Evolutionary conservation across 2,113 vertebrate species (phyloP), one percentile per base, ranked within the genome.

Genomic region (Myotis yumanensis): DNA sequence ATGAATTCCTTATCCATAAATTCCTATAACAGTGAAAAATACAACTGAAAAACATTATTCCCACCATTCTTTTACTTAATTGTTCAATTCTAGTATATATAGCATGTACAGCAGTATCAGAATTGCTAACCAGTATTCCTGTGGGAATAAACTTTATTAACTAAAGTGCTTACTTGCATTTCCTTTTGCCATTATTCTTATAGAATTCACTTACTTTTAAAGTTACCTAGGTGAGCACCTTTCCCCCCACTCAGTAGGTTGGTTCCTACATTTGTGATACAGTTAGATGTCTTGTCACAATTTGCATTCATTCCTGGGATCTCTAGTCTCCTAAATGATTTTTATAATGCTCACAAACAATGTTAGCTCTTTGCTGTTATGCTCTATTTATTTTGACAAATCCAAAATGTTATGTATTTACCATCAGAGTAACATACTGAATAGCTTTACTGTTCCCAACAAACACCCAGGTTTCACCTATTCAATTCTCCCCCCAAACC

Each of bases 121-220:
- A 72, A 86, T 43, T 90, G 25, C 23, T 51, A 75, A 51, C 32
- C 17, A 54, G n/a, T 69, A 37, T 3, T 43, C 2, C 18, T 64
- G 51, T 72, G 20, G 35, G 25, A 76, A 79, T 14, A 57, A 77
- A 30, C 16, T 54, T 79, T 66, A 83, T 28, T 25, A 68, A 25
- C 66, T 64, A 25, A 69, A 35, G 32, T 51, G 69, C 4, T 86
- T 71, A 86, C 17, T 4, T 73, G 30, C 17, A 46, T 10, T 46
- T 91, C 14, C 30, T 94, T 83, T 84, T 94, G 43, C 52, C 15
- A 23, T 71, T 75, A 76, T 23, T 86, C n/a, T 90, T 87, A 52
- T 5, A 84, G 40, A 94, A 40, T 46, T 30, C 16, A 77, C 30
- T 83, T 35, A 64, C 35, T 77, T 84, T 54, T 20, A 25, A 81